Conservation (phyloP, 2,888 invertebrate genomes). For the Copidosoma aretas region DNA sequence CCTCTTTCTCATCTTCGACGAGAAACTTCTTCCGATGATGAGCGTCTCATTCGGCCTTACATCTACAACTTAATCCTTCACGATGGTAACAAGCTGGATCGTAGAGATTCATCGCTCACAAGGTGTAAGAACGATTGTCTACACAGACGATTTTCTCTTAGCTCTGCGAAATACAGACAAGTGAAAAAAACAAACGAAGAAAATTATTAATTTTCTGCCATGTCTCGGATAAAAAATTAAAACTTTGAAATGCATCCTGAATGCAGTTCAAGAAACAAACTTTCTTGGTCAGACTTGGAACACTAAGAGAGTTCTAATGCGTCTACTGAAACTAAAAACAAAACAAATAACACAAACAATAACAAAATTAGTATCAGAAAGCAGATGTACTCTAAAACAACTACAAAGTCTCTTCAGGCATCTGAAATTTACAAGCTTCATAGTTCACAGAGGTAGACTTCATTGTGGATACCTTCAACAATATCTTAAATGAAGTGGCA, state of each 20-base stretch:
- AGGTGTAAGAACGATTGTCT: not conserved
- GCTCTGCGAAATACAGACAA: not conserved
- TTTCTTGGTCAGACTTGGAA: constrained; percentile 40
- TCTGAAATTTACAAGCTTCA: too few relatives aligned
- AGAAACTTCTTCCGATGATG: not conserved
- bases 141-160: not conserved
- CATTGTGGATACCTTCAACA: constrained; percentile 42
- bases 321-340: constrained; percentile 7
- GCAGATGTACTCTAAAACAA: too few relatives aligned
- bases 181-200: not conserved
- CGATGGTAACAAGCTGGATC: not conserved
- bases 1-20: not conserved
- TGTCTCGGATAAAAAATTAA: not conserved
- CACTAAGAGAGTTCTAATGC: constrained; percentile 20
- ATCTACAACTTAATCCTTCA: not conserved
- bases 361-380: not conserved
- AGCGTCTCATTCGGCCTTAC: not conserved
- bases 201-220: too few relatives aligned
- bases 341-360: not conserved
- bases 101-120: not conserved
- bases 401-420: too few relatives aligned
- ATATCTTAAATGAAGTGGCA: constrained; percentile 32
- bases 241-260: not conserved
- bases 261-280: constrained; percentile 32
- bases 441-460: constrained; percentile 40